Percentiles rank a stretch among this genome's conserved stretches.
phyloP scores from a whole-genome alignment of 1,140 invertebrate species.

The Harpegnathos saltator region DNA sequence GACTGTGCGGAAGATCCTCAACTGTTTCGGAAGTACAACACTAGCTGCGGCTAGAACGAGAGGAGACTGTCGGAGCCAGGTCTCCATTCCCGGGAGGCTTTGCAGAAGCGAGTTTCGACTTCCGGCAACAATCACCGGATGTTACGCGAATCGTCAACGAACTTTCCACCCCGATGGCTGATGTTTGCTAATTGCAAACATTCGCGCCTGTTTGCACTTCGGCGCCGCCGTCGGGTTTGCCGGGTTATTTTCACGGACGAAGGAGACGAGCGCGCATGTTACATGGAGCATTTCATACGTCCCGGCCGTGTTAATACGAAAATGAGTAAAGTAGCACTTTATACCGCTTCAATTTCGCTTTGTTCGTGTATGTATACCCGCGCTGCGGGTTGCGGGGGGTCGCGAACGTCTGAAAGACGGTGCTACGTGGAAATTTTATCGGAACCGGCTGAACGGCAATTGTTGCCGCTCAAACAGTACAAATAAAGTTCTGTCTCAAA shows the following conservation, averaged over 20 bases:
- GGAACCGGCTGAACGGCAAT: not conserved
- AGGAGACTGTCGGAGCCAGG: slow-evolving; percentile 53
- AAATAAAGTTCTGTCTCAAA: not conserved
- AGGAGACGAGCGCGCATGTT: not conserved
- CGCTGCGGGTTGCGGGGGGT: no score
- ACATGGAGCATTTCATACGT: not conserved
- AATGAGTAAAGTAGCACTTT: slow-evolving; percentile 2
- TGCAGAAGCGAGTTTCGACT: slow-evolving; percentile 55
- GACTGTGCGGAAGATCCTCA: slow-evolving; percentile 55
- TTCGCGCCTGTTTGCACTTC: slow-evolving; percentile 44
- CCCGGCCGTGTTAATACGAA: not conserved
- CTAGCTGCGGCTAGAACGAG: slow-evolving; percentile 51
- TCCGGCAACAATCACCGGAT: slow-evolving; percentile 61
- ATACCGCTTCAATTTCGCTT: not conserved
- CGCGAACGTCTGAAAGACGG: not conserved
- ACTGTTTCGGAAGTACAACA: slow-evolving; percentile 64
- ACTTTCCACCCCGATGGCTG: slow-evolving; percentile 52
- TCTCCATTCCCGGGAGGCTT: slow-evolving; percentile 56
- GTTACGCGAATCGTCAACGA: slow-evolving; percentile 64
- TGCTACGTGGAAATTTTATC: no score
- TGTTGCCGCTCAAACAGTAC: not conserved
- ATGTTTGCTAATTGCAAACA: slow-evolving; percentile 56
- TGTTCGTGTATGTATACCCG: not conserved
- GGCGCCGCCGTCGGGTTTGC: slow-evolving; percentile 3
- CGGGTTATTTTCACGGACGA: slow-evolving; percentile 23